Evolutionary conservation across 2,888 invertebrate genomes (phyloP), one percentile per base, ranked within the genome.

Genomic region (Lithophane socia): DNA sequence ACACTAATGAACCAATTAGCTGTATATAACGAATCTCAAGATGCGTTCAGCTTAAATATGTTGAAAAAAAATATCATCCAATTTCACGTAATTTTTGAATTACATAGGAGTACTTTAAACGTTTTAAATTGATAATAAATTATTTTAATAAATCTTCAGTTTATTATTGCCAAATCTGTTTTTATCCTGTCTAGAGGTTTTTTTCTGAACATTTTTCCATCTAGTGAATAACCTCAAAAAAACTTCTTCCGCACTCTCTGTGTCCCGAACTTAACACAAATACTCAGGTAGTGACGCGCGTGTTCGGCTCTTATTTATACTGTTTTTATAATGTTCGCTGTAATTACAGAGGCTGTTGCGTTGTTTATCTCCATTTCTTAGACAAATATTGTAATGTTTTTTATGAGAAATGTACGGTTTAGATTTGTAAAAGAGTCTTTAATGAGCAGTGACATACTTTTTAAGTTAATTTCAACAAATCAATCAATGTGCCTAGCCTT

Each of bases 221-320:
- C 10, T 24, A 12, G 9, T 29, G 12, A 0, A 56, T 9, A 56
- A 3, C n/a, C n/a, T 18, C 3, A 18, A 13, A 56, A 16, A 18
- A 58, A 44, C 2, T 4, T 44, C 12, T 24, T 24, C 56, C 56
- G 18, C 37, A 4, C 79, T 68, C 65, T 24, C 13, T 89, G 54
- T 64, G 63, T 49, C 63, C 21, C 77, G 3, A 61, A 47, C 84
- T 68, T 83, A 71, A 84, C n/a, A 61, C 68, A 82, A 87, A 87
- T 87, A 81, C 82, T 76, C 60, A 77, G 86, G 80, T 76, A 83
- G 86, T 77, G 80, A 69, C n/a, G 72, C 75, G 16, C 18, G 74
- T 75, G 66, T 69, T 68, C 37, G 24, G 74, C 77, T 81, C 74
- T 67, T 81, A 76, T 81, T 79, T 77, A 67, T 76, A 61, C 76